Evolutionary conservation across 2,888 invertebrate genomes (phyloP), one percentile per base, ranked within the genome.

Genomic region (Psylliodes chrysocephalus): DNA sequence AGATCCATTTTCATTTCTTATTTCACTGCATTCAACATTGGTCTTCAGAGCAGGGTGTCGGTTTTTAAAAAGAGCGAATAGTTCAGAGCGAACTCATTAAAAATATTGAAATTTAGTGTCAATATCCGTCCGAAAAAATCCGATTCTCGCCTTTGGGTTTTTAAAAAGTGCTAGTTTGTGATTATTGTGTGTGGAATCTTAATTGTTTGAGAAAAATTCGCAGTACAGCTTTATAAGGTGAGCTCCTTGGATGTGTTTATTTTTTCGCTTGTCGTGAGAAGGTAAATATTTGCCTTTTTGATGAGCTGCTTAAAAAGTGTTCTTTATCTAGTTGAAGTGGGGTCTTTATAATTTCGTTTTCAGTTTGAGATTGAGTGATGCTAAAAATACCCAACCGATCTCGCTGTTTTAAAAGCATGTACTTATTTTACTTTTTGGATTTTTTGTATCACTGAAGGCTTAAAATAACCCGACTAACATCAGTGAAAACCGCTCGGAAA

Each of bases 151-250:
- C 7, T n/a, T 6, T 42, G 30, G 47, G 33, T 44, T 38, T 44
- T 38, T 46, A 53, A 19, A 10, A 17, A 46, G 63, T 63, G 59
- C 40, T 59, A 28, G 38, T 46, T 53, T 14, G 53, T 63, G 53
- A 38, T 63, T 46, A 14, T 59, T 1, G 63, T 63, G 63, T 35
- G 30, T 28, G 8, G 59, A 54, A 3, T 22, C 35, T 6, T 22
- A n/a, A 30, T 42, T 44, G 51, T 47, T 40, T 57, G 33, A 59
- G 47, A 46, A 25, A 19, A 53, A 49, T 59, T 59, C 28, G 17
- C 57, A 49, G 51, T 49, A n/a, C 53, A 15, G 40, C 54, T 59
- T 59, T 40, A 63, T 59, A 59, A 63, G 63, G 63, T 63, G 42
- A 59, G 63, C 46, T 38, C 28, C 15, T 12, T 25, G 18, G 54